phyloP scores from a whole-genome alignment of 1,140 invertebrate genomes.

The Pachyrhynchus sulphureomaculatus region DNA sequence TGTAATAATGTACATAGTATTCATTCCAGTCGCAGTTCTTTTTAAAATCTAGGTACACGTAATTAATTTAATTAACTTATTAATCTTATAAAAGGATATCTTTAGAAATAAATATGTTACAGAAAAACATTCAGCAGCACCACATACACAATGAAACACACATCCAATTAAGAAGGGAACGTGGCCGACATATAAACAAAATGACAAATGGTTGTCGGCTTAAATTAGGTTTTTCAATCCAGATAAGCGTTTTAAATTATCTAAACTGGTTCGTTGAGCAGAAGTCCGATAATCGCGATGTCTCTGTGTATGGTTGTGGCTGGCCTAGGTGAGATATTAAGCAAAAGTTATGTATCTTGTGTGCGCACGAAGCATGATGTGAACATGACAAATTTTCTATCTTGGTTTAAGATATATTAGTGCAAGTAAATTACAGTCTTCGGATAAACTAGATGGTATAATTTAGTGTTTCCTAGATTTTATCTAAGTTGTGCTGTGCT shows the following conservation, averaged over 20 bases:
- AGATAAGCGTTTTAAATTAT: conserved; percentile 35
- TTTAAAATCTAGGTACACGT: too few species aligned
- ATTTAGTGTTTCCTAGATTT: too few species aligned
- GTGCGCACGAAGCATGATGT: conserved; percentile 6
- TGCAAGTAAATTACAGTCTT: too few species aligned
- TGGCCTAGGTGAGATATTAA: conserved; percentile 26
- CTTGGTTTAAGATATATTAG: not conserved
- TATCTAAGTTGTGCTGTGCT: too few species aligned
- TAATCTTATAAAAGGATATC: too few species aligned
- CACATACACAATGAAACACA: conserved; percentile 7
- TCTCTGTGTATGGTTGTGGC: conserved; percentile 10
- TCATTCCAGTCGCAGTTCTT: too few species aligned
- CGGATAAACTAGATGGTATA: too few species aligned
- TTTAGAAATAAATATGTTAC: not conserved
- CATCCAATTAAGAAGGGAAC: conserved; percentile 27
- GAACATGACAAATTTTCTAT: conserved; percentile 23
- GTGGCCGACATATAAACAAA: conserved; percentile 32
- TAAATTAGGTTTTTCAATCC: conserved; percentile 33
- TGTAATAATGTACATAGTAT: too few species aligned
- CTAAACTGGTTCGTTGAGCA: conserved; percentile 30
- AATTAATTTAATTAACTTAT: too few species aligned
- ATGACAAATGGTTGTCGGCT: conserved; percentile 35
- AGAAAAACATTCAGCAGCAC: not conserved
- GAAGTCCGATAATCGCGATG: conserved; percentile 24
- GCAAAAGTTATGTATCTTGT: conserved; percentile 3